Conservation (phyloP, 2,113 vertebrate species). For the Caretta caretta region DNA sequence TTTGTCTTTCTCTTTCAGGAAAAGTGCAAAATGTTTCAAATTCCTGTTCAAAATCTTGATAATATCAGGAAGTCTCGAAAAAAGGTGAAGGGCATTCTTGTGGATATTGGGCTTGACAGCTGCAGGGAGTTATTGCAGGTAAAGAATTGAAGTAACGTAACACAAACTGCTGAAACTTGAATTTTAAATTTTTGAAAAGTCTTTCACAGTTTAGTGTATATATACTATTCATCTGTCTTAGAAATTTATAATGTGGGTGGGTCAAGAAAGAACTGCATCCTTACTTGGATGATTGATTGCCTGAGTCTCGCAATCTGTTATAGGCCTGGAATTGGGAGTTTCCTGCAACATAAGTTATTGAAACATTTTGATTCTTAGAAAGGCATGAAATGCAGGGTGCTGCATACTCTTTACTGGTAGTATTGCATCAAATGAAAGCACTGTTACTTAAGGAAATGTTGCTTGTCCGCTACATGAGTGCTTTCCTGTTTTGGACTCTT, state of each 20-base stretch:
- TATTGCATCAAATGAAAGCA: neutral
- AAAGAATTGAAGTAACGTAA: slow-evolving; percentile 43
- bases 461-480: neutral
- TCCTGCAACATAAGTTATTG: neutral
- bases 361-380: neutral
- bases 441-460: neutral
- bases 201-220: neutral
- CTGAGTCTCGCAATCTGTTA: rapidly evolving
- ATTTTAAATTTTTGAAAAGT: neutral
- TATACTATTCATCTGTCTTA: neutral
- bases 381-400: neutral
- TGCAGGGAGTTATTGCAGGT: slow-evolving; percentile 88
- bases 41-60: slow-evolving; percentile 90
- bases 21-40: slow-evolving; percentile 88
- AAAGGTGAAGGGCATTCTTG: slow-evolving; percentile 88
- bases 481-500: neutral
- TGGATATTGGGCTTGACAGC: slow-evolving; percentile 87
- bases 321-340: neutral
- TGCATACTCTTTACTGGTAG: neutral
- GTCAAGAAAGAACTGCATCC: neutral
- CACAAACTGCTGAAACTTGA: neutral
- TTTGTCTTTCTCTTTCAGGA: slow-evolving; percentile 66
- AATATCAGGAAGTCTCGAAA: slow-evolving; percentile 88
- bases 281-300: neutral
- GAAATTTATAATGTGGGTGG: neutral